Percentiles rank a stretch among this genome's conserved stretches.
Evolutionary conservation across 2,888 invertebrate genomes (phyloP).

Genomic region (Megastigmus dorsalis): DNA sequence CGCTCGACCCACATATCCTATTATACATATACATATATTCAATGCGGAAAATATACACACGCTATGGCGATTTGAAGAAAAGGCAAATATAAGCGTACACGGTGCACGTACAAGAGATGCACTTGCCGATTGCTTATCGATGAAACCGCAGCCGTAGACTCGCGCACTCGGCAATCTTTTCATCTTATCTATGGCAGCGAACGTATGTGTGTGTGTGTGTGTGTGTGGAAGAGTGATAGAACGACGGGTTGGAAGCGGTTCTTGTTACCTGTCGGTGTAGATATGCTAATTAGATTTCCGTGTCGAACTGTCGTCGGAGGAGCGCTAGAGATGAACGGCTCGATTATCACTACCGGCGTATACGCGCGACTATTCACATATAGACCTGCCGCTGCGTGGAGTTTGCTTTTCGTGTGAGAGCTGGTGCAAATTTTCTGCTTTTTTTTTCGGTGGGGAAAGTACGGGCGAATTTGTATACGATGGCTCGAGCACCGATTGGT

Average conservation of each 20-base stretch:
- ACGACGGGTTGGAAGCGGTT: not conserved
- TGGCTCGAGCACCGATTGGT: too few relatives aligned
- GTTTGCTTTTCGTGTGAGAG: too few relatives aligned
- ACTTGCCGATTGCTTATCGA: not conserved
- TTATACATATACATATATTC: too few relatives aligned
- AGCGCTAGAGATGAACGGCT: not conserved
- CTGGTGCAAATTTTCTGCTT: too few relatives aligned
- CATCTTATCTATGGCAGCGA: not conserved
- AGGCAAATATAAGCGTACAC: too few relatives aligned
- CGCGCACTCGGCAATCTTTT: not conserved
- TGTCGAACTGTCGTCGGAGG: slow-evolving; percentile 27
- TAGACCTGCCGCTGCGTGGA: too few relatives aligned
- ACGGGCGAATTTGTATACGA: too few relatives aligned
- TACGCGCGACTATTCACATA: too few relatives aligned
- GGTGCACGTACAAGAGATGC: not conserved
- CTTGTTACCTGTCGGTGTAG: not conserved
- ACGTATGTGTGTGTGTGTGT: too few relatives aligned
- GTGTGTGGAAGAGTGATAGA: too few relatives aligned
- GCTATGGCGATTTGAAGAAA: not conserved
- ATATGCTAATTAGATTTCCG: slow-evolving; percentile 42
- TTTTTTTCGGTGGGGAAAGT: too few relatives aligned
- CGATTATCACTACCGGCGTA: not conserved
- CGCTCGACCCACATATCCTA: not conserved
- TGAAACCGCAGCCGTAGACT: not conserved
- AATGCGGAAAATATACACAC: not conserved